Evolutionary conservation across 64 coral and sea anemone species (phyloP).

Genomic region (Catalaphyllia jardinei): DNA sequence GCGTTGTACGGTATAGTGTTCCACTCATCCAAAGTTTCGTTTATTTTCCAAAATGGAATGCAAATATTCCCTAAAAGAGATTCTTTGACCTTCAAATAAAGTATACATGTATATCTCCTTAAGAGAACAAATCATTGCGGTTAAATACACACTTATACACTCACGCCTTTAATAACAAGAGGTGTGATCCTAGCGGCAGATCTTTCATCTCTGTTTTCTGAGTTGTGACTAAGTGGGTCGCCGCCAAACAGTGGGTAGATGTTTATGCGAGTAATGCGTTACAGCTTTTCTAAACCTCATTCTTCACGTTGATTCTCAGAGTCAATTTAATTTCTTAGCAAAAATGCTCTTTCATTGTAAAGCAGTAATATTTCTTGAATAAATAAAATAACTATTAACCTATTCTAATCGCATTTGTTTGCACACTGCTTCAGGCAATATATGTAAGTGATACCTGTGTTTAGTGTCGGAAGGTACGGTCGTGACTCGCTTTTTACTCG

Average conservation of each 20-base stretch:
- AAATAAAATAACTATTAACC: conserved; percentile 86
- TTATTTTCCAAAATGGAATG: neutral
- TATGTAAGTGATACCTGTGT: conserved; percentile 54
- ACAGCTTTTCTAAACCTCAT: neutral
- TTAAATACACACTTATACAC: conserved; percentile 50
- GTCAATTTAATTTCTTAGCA: neutral
- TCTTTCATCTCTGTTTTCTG: conserved; percentile 34
- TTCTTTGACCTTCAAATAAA: neutral
- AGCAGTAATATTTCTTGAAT: conserved; percentile 23
- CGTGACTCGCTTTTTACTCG: conserved; percentile 19
- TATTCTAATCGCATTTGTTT: conserved; percentile 86
- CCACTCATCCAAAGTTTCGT: neutral
- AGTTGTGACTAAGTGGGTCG: neutral
- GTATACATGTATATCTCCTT: conserved; percentile 21
- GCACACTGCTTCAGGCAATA: conserved; percentile 63
- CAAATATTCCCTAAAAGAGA: neutral
- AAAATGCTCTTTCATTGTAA: neutral
- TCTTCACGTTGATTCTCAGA: neutral
- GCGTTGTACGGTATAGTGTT: neutral
- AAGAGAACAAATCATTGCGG: conserved; percentile 40
- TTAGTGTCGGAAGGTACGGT: neutral
- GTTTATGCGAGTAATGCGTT: neutral
- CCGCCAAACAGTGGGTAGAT: neutral
- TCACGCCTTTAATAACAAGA: conserved; percentile 44
- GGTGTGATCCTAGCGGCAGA: conserved; percentile 11